Base-by-base conservation (phyloP, 2,888 invertebrate genomes). In the Mimas tiliae region DNA sequence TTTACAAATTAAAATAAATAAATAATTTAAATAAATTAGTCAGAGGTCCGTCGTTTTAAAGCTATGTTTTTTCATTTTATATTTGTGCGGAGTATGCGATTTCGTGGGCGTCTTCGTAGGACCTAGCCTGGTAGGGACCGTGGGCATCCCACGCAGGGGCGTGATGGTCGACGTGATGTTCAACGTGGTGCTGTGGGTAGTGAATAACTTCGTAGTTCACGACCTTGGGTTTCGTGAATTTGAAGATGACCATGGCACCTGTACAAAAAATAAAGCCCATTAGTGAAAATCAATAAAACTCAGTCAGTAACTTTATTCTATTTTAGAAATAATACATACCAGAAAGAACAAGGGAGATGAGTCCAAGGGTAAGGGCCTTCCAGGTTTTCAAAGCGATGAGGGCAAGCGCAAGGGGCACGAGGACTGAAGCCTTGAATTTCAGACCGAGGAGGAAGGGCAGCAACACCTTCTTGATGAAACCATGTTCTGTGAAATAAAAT, bases 121-220 rank as follows among this genome's bases (percentile, higher is more conserved):
- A 93, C 72, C 96, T 93, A 68, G 95, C 95, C 88, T 96, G 96
- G 84, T 94, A 95, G 6, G 95, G 95, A 11, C 92, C 94, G 77
- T 95, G 95, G 83, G 86, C 88, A 79, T 90, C 94, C 94, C 89
- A 93, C 27, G 86, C 91, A n/a, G 94, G 89, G 12, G 91, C 87
- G 69, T 92, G 93, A 72, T 95, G 95, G 76, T 95, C 95, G 1
- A 95, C 94, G 19, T 95, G 95, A 68, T 95, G 95, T 70, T 96
- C 96, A 66, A 96, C 96, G 70, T 95, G 94, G 74, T 95, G 95
- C 77, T 95, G 96, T 45, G 96, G 96, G 82, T 97, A 97, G 87
- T 97, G 97, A 74, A 97, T 96, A 63, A 97, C 97, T 93, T 98
- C 97, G 82, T 97, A 97, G 89, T 97, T 97, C 72, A 97, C 96